These are phyloP conservation scores for Ellobium chinense DNA, from an alignment of 2,888 invertebrate species.

Conservation along the genomic window DNA sequence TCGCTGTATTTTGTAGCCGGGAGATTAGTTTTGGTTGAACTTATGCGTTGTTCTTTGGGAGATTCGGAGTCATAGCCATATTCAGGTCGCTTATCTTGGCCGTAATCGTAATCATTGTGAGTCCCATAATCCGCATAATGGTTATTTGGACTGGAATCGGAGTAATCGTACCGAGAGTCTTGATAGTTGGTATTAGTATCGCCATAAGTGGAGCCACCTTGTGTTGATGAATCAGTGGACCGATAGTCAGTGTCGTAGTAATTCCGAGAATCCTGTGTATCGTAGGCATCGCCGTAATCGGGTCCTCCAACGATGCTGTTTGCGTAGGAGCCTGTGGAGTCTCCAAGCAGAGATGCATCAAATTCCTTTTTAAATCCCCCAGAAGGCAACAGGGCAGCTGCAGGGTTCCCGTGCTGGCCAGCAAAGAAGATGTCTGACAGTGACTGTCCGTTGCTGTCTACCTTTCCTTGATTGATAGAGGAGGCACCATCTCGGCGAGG, in stretches of 20 bases:
- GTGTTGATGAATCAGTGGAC: not conserved
- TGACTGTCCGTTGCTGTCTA: not conserved
- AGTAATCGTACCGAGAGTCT: not conserved
- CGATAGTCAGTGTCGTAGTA: constrained; percentile 2
- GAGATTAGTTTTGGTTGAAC: too few species aligned
- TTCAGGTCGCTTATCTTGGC: not conserved
- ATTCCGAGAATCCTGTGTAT: constrained; percentile 21
- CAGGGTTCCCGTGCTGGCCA: constrained; percentile 2
- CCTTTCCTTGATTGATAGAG: not conserved
- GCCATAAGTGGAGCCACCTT: not conserved
- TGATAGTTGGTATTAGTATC: not conserved
- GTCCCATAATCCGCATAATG: not conserved
- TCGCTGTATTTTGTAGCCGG: not conserved
- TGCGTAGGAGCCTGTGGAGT: not conserved
- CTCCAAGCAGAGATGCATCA: not conserved
- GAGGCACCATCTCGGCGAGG: not conserved
- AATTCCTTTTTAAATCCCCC: constrained; percentile 24
- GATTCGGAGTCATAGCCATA: too few species aligned
- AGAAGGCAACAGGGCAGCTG: constrained; percentile 3
- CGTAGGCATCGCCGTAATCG: constrained; percentile 35
- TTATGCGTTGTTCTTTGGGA: too few species aligned
- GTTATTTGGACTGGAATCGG: not conserved
- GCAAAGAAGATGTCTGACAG: constrained; percentile 6
- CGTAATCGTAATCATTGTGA: not conserved
- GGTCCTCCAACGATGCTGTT: constrained; percentile 1